Evolutionary conservation across 2,113 vertebrate genomes (phyloP), one percentile per base, ranked within the genome.

Genomic region (Periophthalmodon schlosseri): DNA sequence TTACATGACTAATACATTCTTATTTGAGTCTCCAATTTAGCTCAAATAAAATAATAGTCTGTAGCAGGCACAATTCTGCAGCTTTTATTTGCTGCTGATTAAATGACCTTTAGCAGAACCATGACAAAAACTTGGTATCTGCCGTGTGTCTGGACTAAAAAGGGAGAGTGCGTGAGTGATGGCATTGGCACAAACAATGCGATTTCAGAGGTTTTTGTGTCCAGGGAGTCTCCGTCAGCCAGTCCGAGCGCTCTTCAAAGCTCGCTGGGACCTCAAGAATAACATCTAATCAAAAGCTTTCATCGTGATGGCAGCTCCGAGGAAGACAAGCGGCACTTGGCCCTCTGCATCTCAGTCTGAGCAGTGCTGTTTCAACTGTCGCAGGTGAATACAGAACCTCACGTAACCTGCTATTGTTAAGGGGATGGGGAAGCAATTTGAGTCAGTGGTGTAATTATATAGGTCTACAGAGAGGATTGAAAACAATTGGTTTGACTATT

Each of bases 221-320:
- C 66, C 69, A 70, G 78, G 70, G 76, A 75, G 21, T 33, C 70
- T 75, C 68, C 66, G 81, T 82, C 78, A 82, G 67, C 67, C 60
- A 67, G 73, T 49, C 61, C 6, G 71, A 49, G 58, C 8, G 65
- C 74, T 81, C 70, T 86, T 84, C 7, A 1, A 70, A 66, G 75
- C 70, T 81, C 74, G 20, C 52, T 49, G 69, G 77, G 75, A 75
- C 49, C 67, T 69, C 72, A 57, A 58, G 76, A 84, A 84, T 64
- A 83, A 73, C 74, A 81, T 69, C 78, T 86, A 88, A 91, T 92
- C 81, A 86, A 72, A 75, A 73, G 84, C 78, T 71, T 81, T 88
- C 78, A 82, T 80, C 54, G 57, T 83, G 87, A 89, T 81, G 82
- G 79, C 66, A 15, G 68, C 82, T 77, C 69, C 75, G 73, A 58